Conservation (phyloP, 1,140 invertebrate species). For the Zaprionus capensis region DNA sequence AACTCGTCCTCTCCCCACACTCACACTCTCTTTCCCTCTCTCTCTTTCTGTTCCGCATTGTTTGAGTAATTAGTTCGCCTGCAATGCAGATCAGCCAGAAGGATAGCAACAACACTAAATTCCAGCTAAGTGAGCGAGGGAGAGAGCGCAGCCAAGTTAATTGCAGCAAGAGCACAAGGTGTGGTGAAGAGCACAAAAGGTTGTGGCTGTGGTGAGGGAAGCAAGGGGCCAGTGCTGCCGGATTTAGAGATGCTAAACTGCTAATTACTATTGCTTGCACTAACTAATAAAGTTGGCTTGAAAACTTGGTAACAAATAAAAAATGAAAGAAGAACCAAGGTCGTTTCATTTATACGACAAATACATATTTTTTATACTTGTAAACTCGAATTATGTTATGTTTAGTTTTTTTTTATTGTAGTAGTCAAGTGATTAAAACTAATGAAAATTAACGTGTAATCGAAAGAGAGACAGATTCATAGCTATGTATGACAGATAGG, state of each 20-base stretch:
- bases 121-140: background rate
- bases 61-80: slow-evolving; percentile 35
- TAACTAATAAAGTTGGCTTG: too few relatives aligned
- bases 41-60: slow-evolving; percentile 22
- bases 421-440: too few relatives aligned
- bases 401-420: too few relatives aligned
- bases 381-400: too few relatives aligned
- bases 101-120: background rate
- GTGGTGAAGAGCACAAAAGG: background rate
- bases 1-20: slow-evolving; percentile 6
- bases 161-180: background rate
- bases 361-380: too few relatives aligned
- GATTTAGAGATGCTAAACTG: background rate
- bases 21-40: background rate
- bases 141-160: background rate
- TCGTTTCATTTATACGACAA: too few relatives aligned
- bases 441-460: too few relatives aligned
- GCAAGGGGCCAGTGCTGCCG: background rate
- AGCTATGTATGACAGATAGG: too few relatives aligned
- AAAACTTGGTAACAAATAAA: too few relatives aligned
- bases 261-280: too few relatives aligned
- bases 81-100: slow-evolving; percentile 18
- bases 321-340: too few relatives aligned
- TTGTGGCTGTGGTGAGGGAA: background rate
- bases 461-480: too few relatives aligned